Evolutionary conservation across 2,113 vertebrate species (phyloP).

Genomic region (Numenius arquata): DNA sequence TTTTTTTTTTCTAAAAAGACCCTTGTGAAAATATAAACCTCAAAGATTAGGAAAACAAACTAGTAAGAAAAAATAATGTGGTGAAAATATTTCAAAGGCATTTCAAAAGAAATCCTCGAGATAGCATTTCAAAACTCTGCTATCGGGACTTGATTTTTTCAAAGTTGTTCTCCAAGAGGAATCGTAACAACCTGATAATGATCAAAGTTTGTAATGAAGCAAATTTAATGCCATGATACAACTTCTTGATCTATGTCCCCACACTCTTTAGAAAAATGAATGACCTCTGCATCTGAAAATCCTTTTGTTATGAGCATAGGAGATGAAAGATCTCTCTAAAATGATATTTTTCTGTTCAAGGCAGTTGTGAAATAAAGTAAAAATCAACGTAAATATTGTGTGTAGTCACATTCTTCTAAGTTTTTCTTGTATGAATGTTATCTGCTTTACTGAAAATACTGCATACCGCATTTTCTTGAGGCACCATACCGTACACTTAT

Average conservation of each 20-base stretch:
- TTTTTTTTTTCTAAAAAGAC: not conserved
- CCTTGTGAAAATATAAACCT: not conserved
- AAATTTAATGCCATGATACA: not conserved
- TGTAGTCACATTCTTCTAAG: not conserved
- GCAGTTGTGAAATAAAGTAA: not conserved
- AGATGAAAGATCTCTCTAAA: not conserved
- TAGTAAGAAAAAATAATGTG: not conserved
- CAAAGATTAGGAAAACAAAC: not conserved
- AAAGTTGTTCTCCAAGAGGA: not conserved
- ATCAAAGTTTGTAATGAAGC: slow-evolving; percentile 2
- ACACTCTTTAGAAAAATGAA: not conserved
- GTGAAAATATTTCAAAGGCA: slow-evolving; percentile 13
- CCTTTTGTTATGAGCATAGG: not conserved
- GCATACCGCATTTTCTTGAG: not conserved
- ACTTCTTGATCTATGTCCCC: not conserved
- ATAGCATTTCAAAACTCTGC: not conserved
- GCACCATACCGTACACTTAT: not conserved
- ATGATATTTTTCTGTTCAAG: not conserved
- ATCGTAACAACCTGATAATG: not conserved
- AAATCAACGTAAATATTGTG: not conserved
- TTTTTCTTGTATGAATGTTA: not conserved
- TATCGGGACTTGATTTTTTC: not conserved
- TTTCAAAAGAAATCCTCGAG: slow-evolving; percentile 7
- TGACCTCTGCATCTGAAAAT: not conserved
- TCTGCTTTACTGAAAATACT: not conserved